Evolutionary conservation across 2,797 vertebrate genomes (phyloP).

Genomic region (Anguilla megastoma): DNA sequence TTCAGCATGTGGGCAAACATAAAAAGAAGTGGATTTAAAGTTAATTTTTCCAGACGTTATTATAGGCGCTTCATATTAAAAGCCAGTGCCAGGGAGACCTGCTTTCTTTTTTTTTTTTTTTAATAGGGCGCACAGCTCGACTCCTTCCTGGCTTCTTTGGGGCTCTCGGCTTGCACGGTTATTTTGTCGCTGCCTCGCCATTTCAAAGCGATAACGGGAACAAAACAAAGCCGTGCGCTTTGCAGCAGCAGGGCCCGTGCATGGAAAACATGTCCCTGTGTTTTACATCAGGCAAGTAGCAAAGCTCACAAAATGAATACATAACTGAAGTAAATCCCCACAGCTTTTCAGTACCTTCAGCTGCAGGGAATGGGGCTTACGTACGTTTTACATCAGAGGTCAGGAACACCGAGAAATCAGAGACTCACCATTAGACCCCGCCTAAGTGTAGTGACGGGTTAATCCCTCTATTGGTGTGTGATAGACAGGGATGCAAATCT

Average conservation of each 20-base stretch:
- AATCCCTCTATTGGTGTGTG: slow-evolving; percentile 12
- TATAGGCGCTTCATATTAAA: slow-evolving; percentile 74
- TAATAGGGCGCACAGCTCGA: slow-evolving; percentile 62
- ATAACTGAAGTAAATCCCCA: not conserved
- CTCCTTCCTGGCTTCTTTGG: slow-evolving; percentile 71
- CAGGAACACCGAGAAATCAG: slow-evolving; percentile 21
- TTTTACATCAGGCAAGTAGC: slow-evolving; percentile 35
- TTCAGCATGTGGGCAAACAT: slow-evolving; percentile 83
- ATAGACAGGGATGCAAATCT: slow-evolving; percentile 30
- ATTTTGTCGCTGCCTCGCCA: slow-evolving; percentile 63
- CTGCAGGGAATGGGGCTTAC: slow-evolving; percentile 18
- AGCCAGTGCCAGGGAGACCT: slow-evolving; percentile 69
- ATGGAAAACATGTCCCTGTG: slow-evolving; percentile 53
- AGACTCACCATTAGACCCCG: slow-evolving; percentile 40
- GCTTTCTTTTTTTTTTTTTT: slow-evolving; percentile 49
- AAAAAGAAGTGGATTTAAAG: slow-evolving; percentile 79
- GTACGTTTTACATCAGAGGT: slow-evolving; percentile 25
- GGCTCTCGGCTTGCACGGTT: slow-evolving; percentile 69
- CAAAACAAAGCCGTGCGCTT: slow-evolving; percentile 59
- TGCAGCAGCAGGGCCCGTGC: slow-evolving; percentile 47
- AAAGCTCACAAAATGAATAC: slow-evolving; percentile 8
- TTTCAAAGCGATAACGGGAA: slow-evolving; percentile 64
- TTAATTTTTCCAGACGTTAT: slow-evolving; percentile 79
- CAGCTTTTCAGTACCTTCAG: not conserved
- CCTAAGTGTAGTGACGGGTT: slow-evolving; percentile 13